These are phyloP conservation scores for Tolypeutes matacus DNA, from an alignment of 2,797 vertebrate species.

Conservation along the genomic window DNA sequence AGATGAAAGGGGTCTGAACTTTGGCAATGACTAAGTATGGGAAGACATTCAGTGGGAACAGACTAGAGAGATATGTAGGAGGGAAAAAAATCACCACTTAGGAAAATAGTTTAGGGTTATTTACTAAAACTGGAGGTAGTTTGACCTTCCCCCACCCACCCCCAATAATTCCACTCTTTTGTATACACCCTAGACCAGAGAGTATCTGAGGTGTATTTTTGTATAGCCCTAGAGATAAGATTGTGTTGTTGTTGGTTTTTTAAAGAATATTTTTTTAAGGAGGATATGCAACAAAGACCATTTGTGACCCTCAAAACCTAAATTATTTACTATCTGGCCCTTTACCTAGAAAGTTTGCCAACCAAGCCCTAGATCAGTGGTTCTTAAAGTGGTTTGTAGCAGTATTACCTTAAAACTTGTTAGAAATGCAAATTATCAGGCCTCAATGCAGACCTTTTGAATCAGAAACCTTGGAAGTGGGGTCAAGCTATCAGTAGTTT, in stretches of 20 bases:
- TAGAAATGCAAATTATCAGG: conserved; percentile 43
- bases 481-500: not conserved
- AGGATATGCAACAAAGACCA: conserved; percentile 8
- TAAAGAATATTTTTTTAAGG: conserved; percentile 8
- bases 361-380: not conserved
- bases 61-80: not conserved
- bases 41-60: not conserved
- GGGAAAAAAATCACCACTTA: not conserved
- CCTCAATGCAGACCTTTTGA: not conserved
- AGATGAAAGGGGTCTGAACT: not conserved
- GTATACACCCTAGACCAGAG: not conserved
- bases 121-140: conserved; percentile 44
- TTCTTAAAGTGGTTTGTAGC: conserved; percentile 8
- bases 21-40: not conserved
- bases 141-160: not conserved
- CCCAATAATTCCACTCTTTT: not conserved
- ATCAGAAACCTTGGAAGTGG: not conserved
- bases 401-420: not conserved
- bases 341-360: conserved; percentile 20
- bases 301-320: conserved; percentile 3
- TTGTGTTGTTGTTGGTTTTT: not conserved
- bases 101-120: not conserved
- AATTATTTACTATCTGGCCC: not conserved
- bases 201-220: conserved; percentile 19
- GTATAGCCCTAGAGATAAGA: not conserved